Conservation (phyloP, 2,888 invertebrate species). For the Cephus pygmeus region DNA sequence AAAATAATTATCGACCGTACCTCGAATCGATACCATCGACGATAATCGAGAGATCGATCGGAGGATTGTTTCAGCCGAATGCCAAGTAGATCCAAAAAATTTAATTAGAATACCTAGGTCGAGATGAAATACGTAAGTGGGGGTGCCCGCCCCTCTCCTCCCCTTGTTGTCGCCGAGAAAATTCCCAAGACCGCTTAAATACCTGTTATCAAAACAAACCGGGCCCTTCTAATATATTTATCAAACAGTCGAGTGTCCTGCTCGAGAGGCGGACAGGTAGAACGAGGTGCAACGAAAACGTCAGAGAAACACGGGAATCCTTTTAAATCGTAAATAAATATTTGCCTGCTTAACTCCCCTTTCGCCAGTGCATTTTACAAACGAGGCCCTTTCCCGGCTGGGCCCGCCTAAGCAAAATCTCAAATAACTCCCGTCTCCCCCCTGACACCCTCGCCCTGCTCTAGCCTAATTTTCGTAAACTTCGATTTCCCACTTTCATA, state of each 20-base stretch:
- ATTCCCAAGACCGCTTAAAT: slow-evolving; percentile 44
- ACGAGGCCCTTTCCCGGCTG: neutral
- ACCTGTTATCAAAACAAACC: slow-evolving; percentile 56
- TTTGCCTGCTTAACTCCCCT: slow-evolving; percentile 43
- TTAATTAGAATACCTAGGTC: slow-evolving; percentile 31
- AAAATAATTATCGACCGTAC: neutral
- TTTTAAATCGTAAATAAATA: slow-evolving; percentile 60
- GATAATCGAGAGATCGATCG: slow-evolving; percentile 27
- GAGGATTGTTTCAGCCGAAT: neutral
- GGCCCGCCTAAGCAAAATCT: neutral
- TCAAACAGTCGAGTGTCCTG: slow-evolving; percentile 45
- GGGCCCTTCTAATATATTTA: slow-evolving; percentile 55
- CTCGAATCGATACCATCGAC: neutral
- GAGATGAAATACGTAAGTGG: slow-evolving; percentile 10
- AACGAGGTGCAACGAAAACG: slow-evolving; percentile 37
- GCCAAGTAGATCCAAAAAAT: slow-evolving; percentile 26
- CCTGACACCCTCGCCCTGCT: neutral
- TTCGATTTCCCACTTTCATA: neutral
- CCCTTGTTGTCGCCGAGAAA: slow-evolving; percentile 12
- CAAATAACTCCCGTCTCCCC: neutral
- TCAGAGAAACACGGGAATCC: slow-evolving; percentile 46
- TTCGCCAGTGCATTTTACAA: neutral
- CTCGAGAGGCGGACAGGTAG: slow-evolving; percentile 33
- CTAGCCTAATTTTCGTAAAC: neutral
- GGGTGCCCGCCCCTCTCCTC: neutral